These are phyloP conservation scores for Oryzias celebensis DNA, from an alignment of 2,113 vertebrate genomes.

Conservation along the genomic window DNA sequence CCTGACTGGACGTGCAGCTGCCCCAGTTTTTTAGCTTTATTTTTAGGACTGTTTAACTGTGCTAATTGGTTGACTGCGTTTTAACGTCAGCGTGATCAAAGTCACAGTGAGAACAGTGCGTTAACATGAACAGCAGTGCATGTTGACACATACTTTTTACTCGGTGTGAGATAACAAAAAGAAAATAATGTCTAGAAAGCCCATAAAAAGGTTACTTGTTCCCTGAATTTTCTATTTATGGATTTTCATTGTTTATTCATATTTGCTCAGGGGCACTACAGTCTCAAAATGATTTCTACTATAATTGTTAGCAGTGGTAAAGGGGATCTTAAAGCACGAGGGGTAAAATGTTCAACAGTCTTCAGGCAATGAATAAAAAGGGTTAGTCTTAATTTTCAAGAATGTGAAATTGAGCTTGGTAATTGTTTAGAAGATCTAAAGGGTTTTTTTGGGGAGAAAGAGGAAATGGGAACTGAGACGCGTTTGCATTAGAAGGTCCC, in stretches of 20 bases:
- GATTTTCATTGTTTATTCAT: neutral
- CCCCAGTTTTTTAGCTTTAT: conserved; percentile 43
- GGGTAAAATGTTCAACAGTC: neutral
- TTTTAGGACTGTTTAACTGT: conserved; percentile 25
- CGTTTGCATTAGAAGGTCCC: conserved; percentile 19
- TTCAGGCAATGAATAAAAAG: conserved; percentile 11
- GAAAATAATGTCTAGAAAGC: no score
- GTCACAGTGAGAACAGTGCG: no score
- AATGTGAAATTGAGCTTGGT: conserved; percentile 3
- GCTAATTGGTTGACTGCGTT: neutral
- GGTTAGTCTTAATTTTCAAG: neutral
- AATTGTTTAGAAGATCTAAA: conserved; percentile 11
- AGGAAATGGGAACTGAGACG: conserved; percentile 2
- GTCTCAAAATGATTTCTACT: neutral
- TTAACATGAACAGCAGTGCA: no score
- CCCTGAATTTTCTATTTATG: no score
- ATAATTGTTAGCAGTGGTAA: neutral
- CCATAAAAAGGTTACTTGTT: no score
- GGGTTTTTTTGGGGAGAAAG: conserved; percentile 2
- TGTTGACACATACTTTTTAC: no score
- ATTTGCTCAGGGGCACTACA: neutral
- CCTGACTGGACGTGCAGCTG: conserved; percentile 32
- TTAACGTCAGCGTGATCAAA: no score
- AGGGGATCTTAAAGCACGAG: conserved; percentile 1
- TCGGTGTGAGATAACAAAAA: no score